Evolutionary conservation across 2,888 invertebrate species (phyloP), one percentile per base, ranked within the genome.

Genomic region (Diadromus collaris): DNA sequence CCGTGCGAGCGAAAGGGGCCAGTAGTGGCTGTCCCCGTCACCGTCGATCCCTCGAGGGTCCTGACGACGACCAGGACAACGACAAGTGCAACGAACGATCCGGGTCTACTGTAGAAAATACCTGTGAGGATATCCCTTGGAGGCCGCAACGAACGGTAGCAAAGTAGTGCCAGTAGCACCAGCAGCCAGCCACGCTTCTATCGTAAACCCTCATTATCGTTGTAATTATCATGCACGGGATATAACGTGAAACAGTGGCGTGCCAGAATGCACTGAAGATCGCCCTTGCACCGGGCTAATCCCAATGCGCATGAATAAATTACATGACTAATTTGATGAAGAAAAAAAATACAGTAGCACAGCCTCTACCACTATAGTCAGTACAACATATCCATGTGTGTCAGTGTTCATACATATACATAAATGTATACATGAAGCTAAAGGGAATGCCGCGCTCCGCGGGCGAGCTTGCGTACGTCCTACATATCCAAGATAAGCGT

Each of bases 161-260:
- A 68, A 54, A 29, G 51, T 51, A 27, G 73, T 63, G 72, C 72
- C 69, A 38, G 63, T 46, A 65, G 60, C 77, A 44, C 60, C 65
- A 68, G 68, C 63, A 73, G 69, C 73, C 71, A 72, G 76, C 81
- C 82, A 81, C 79, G 83, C 85, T 87, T 88, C 86, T 85, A 88
- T 88, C 88, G 84, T 86, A 87, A 86, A 87, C 84, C 85, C 88
- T 88, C 87, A 89, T 89, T 89, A 89, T 88, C 88, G 86, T 85
- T 87, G 88, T 88, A 89, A 89, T 90, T 89, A 89, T 90, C 88
- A 89, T 86, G 89, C 89, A 87, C 89, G 87, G 86, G 86, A 85
- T 86, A 88, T 86, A 87, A 88, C 86, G 84, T 83, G 85, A 85
- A 85, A 85, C 87, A 87, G 85, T 88, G 86, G 89, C 89, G 89